These are phyloP conservation scores for Camelus bactrianus DNA, from an alignment of 2,113 vertebrate genomes.

Conservation along the genomic window DNA sequence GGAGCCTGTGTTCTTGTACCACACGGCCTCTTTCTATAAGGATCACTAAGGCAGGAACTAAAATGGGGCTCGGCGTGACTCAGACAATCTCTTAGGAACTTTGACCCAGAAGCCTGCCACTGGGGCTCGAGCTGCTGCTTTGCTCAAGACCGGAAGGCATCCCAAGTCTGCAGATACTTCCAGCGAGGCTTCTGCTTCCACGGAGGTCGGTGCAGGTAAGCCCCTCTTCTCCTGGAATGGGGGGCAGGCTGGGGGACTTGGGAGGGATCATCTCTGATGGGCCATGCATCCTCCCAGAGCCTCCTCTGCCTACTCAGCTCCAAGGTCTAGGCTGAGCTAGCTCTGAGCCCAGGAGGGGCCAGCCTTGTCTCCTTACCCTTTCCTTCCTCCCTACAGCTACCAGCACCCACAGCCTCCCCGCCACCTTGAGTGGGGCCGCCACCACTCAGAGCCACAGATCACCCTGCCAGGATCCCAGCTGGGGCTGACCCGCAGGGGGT, in stretches of 20 bases:
- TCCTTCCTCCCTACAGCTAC: slow-evolving; percentile 84
- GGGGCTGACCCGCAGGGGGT: slow-evolving; percentile 72
- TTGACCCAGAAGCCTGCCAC: slow-evolving; percentile 86
- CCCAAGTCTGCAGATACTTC: slow-evolving; percentile 91
- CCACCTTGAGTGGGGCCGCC: not conserved
- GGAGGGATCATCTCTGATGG: not conserved
- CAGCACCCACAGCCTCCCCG: slow-evolving; percentile 82
- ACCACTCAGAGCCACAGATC: slow-evolving; percentile 63
- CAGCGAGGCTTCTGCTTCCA: slow-evolving; percentile 91
- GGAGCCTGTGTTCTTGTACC: not conserved
- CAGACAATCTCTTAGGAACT: slow-evolving; percentile 86
- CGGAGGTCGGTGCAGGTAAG: slow-evolving; percentile 91
- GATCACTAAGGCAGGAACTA: not conserved
- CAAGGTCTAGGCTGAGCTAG: not conserved
- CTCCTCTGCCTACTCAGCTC: not conserved
- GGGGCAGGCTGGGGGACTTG: not conserved
- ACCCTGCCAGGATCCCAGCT: not conserved
- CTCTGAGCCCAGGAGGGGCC: not conserved
- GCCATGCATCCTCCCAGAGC: not conserved
- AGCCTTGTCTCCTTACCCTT: not conserved
- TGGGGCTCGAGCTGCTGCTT: slow-evolving; percentile 88
- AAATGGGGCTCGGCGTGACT: not conserved
- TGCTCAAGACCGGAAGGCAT: slow-evolving; percentile 83
- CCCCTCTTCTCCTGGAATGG: fast-evolving
- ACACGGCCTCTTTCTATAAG: not conserved